Evolutionary conservation across 30 jellyfish, hydroid and myxozoan genomes (phyloP), one percentile per base, ranked within the genome.

Genomic region (Catostylus mosaicus): DNA sequence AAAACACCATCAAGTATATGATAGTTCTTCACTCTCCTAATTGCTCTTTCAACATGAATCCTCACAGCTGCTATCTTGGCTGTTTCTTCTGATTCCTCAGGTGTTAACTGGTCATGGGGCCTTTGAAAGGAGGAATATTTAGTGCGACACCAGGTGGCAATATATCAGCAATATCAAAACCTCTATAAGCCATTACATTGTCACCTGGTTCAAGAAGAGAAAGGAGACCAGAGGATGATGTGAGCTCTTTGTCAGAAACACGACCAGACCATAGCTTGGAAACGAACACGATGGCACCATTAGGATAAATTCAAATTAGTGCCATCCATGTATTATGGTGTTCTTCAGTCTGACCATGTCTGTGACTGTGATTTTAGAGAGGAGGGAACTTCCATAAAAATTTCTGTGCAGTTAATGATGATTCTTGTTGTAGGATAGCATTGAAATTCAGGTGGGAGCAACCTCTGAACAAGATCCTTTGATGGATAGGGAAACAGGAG

Each of bases 131-230:
- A 31, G 90, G 95, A 24, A 74, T 85, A 77, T 63, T 85, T n/a
- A 43, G 84, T 36, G 76, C 59, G 45, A 74, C 87, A 54, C 86
- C 84, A 40, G 83, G 80, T 9, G 89, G 87, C 11, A 65, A 34
- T 30, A 77, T 68, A 48, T 77, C 80, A 10, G 34, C 80, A 19
- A 86, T 75, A 67, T 62, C 95, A 65, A 85, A 85, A 19, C 95
- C 95, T 12, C 79, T 33, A 67, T 85, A 76, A 29, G 95, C 95
- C 90, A 85, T 73, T 1, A 85, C 77, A 31, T 57, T 54, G 70
- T 85, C 95, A 4, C 95, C 90, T 9, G 59, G 78, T 0, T 57
- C 73, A 1, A 75, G 26, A 27, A 61, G 84, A 18, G 22, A 36
- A 14, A 85, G 77, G 30, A 85, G 29, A 32, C 85, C 85, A 54